These are phyloP conservation scores for Tetramorium parvispinum DNA, from an alignment of 1,140 invertebrate species.

Conservation along the genomic window DNA sequence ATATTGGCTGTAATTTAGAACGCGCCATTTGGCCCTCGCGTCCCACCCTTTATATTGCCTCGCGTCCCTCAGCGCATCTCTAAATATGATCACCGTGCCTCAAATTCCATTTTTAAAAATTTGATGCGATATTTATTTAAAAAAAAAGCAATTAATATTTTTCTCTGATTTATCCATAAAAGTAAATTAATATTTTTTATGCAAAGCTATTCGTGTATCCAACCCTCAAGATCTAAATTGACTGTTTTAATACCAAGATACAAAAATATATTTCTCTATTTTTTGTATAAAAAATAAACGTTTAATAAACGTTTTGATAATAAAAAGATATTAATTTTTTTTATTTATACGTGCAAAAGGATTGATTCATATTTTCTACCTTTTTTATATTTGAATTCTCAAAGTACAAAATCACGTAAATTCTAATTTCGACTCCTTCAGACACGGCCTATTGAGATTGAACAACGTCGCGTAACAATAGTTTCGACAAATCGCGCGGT, in stretches of 20 bases:
- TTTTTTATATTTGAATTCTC: not conserved
- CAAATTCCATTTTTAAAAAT: not conserved
- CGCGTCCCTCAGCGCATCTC: slow-evolving; percentile 36
- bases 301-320: not conserved
- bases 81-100: slow-evolving; percentile 2
- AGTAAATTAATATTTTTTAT: not conserved
- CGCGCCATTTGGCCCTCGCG: slow-evolving; percentile 56
- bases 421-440: not conserved
- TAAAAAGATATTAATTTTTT: not conserved
- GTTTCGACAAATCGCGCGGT: slow-evolving; percentile 38
- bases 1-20: slow-evolving; percentile 81
- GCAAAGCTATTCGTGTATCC: too few species aligned
- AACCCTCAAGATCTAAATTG: not conserved
- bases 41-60: slow-evolving; percentile 51
- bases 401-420: not conserved
- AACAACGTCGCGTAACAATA: not conserved
- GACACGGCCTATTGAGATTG: not conserved
- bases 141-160: slow-evolving; percentile 6
- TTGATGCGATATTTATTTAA: not conserved
- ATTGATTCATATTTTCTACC: not conserved
- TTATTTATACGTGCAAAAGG: not conserved
- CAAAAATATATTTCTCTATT: not conserved
- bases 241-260: not conserved
- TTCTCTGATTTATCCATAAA: not conserved
- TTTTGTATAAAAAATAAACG: not conserved